Percentiles rank a stretch among this genome's conserved stretches.
These are phyloP conservation scores for Copsychus sechellarum DNA, from an alignment of 2,113 vertebrate species.

Conservation along the genomic window DNA sequence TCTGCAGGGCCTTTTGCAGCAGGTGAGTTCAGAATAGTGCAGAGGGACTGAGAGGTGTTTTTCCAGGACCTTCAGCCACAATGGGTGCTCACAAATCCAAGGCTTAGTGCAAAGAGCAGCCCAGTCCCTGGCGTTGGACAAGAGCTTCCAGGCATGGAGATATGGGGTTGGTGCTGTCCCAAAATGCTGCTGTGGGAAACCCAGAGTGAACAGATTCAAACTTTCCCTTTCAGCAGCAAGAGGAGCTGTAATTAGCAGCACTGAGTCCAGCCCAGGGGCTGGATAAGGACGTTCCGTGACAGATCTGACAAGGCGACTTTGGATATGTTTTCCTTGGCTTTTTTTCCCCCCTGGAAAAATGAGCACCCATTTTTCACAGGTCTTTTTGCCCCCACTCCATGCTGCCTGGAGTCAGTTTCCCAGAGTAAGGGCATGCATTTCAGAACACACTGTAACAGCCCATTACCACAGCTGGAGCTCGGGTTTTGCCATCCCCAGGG, in stretches of 20 bases:
- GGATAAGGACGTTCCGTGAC: not conserved
- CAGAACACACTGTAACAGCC: not conserved
- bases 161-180: not conserved
- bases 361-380: not conserved
- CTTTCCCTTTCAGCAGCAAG: not conserved
- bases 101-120: not conserved
- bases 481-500: too few species aligned
- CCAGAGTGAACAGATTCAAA: not conserved
- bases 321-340: not conserved
- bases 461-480: not conserved
- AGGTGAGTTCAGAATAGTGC: fast-evolving
- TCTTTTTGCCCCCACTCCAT: not conserved
- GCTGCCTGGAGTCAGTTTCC: not conserved
- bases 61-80: not conserved
- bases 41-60: not conserved
- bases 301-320: not conserved
- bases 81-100: not conserved
- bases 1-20: not conserved
- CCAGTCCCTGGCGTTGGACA: fast-evolving
- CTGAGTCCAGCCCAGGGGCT: not conserved
- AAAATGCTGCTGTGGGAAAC: not conserved
- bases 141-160: not conserved
- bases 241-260: slow-evolving; percentile 5
- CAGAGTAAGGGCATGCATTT: not conserved
- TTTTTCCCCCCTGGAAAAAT: not conserved